phyloP scores from a whole-genome alignment of 2,797 vertebrate genomes.

The Eutrigla gurnardus region DNA sequence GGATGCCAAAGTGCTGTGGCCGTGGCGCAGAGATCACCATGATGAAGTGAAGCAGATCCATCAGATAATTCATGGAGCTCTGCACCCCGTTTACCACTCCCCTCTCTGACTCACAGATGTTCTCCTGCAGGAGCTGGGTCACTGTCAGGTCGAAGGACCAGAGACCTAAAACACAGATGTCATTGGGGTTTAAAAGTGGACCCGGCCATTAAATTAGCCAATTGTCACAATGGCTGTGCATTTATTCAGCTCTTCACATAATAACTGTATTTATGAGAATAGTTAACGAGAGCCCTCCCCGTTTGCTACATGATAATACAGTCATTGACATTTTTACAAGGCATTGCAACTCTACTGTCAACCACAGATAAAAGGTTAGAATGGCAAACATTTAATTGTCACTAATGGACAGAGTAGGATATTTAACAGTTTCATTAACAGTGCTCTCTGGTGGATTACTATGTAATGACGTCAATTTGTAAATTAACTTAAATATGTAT shows the following conservation, averaged over 20 bases:
- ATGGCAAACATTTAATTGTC: background rate
- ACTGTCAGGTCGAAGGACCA: slow-evolving; percentile 86
- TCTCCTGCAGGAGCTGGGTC: slow-evolving; percentile 86
- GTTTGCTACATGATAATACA: background rate
- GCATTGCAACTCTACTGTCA: background rate
- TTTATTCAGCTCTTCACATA: slow-evolving; percentile 3
- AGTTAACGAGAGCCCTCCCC: background rate
- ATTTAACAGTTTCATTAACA: background rate
- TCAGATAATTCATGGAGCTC: slow-evolving; percentile 89
- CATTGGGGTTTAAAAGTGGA: slow-evolving; percentile 27
- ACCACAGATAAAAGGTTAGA: background rate
- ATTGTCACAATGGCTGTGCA: background rate
- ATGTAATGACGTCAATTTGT: background rate
- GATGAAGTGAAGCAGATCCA: slow-evolving; percentile 86
- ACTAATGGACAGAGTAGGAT: background rate
- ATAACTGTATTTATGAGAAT: background rate
- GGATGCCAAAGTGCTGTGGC: slow-evolving; percentile 83
- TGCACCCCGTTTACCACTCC: slow-evolving; percentile 86
- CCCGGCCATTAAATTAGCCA: background rate
- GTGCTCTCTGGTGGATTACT: slow-evolving; percentile 15
- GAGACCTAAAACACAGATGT: slow-evolving; percentile 76
- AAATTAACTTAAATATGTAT: background rate
- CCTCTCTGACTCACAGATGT: slow-evolving; percentile 85
- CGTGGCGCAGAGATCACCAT: slow-evolving; percentile 83
- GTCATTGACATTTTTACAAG: background rate